Evolutionary conservation across 2,113 vertebrate genomes (phyloP).

Genomic region (Hiodon tergisus): DNA sequence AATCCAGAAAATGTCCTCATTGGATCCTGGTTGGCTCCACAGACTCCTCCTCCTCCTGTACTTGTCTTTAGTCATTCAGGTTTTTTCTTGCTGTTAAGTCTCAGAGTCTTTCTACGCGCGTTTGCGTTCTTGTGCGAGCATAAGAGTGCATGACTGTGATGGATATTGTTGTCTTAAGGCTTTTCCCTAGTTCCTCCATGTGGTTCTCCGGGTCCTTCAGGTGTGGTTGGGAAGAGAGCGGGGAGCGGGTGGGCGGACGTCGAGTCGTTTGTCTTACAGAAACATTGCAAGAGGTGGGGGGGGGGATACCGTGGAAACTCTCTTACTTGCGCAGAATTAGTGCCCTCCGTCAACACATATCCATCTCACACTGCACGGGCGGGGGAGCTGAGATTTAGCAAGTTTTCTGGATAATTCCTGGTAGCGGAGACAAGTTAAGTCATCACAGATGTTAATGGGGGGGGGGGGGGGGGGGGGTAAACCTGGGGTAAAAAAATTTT

Average conservation of each 20-base stretch:
- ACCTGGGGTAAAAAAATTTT: slow-evolving; percentile 45
- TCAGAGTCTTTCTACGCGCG: slow-evolving; percentile 27
- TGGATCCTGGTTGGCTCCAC: background rate
- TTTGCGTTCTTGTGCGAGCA: slow-evolving; percentile 5
- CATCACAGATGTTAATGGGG: slow-evolving; percentile 56
- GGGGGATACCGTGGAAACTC: slow-evolving; percentile 23
- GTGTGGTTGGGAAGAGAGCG: slow-evolving; percentile 28
- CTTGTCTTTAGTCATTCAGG: slow-evolving; percentile 22
- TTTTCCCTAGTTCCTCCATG: slow-evolving; percentile 37
- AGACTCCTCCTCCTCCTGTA: slow-evolving; percentile 18
- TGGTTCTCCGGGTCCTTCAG: slow-evolving; percentile 38
- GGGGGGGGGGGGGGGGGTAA: slow-evolving; percentile 41
- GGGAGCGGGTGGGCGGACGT: background rate
- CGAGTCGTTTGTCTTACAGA: background rate
- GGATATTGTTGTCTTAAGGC: slow-evolving; percentile 65
- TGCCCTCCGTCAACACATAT: slow-evolving; percentile 71
- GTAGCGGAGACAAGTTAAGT: slow-evolving; percentile 82
- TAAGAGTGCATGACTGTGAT: slow-evolving; percentile 27
- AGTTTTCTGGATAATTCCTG: slow-evolving; percentile 95
- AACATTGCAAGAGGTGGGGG: background rate
- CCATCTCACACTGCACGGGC: slow-evolving; percentile 56
- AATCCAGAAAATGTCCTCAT: slow-evolving; percentile 48
- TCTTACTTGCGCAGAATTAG: slow-evolving; percentile 36
- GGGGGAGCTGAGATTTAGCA: slow-evolving; percentile 66
- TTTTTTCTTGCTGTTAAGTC: slow-evolving; percentile 37